Percentiles rank a stretch among this genome's conserved stretches.
phyloP scores from a whole-genome alignment of 2,888 invertebrate genomes.

The Calameuta idolon region DNA sequence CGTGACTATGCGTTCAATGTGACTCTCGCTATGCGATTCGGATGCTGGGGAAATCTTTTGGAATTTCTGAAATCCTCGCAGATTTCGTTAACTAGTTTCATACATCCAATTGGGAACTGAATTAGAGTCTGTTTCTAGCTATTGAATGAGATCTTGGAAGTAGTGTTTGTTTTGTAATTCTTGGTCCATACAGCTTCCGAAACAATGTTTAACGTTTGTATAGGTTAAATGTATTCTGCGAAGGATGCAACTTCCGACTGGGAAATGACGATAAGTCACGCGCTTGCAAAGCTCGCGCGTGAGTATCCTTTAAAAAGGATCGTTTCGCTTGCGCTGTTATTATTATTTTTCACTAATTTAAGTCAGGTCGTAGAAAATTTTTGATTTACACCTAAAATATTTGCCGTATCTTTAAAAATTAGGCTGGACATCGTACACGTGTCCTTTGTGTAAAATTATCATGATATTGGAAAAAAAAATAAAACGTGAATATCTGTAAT shows the following conservation, averaged over 20 bases:
- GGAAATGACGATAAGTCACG: neutral
- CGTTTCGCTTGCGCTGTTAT: too few species aligned
- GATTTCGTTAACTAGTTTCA: neutral
- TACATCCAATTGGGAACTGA: neutral
- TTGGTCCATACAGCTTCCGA: neutral
- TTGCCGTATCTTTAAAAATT: too few species aligned
- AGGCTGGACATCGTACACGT: too few species aligned
- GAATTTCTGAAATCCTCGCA: neutral
- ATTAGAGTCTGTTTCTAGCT: neutral
- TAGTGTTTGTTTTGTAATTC: neutral
- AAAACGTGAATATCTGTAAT: too few species aligned
- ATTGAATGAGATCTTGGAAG: neutral
- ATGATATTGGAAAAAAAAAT: neutral
- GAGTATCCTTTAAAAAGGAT: neutral
- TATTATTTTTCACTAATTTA: too few species aligned
- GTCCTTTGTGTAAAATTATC: neutral
- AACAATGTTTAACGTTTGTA: neutral
- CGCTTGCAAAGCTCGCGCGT: neutral
- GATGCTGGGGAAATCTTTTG: neutral
- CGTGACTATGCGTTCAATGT: neutral
- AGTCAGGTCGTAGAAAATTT: too few species aligned
- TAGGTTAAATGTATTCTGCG: neutral
- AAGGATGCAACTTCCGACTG: neutral
- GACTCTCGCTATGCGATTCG: neutral
- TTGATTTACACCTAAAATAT: too few species aligned